Evolutionary conservation across 1,140 invertebrate genomes (phyloP).

Genomic region (Musca domestica): DNA sequence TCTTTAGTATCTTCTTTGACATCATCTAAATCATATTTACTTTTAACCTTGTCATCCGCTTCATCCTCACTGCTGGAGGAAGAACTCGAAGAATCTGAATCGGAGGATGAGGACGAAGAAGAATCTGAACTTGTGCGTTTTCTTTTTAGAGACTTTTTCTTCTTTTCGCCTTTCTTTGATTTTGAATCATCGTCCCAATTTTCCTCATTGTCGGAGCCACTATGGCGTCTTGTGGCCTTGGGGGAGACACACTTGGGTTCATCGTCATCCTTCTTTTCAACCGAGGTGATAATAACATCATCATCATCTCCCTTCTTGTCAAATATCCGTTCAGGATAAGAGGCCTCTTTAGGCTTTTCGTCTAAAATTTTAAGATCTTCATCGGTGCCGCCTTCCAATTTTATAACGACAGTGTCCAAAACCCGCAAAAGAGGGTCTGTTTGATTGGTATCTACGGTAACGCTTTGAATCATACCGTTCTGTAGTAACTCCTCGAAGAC

Average conservation of each 20-base stretch:
- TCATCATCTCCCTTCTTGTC: slow-evolving; percentile 54
- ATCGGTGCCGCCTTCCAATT: slow-evolving; percentile 95
- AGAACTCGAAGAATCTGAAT: slow-evolving; percentile 41
- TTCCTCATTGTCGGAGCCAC: slow-evolving; percentile 51
- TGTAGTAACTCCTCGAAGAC: slow-evolving; percentile 87
- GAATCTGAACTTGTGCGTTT: slow-evolving; percentile 54
- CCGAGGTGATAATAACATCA: slow-evolving; percentile 39
- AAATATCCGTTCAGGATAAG: slow-evolving; percentile 27
- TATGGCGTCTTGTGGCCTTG: slow-evolving; percentile 24
- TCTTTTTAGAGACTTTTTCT: slow-evolving; percentile 51
- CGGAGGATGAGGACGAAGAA: slow-evolving; percentile 45
- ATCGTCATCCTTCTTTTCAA: slow-evolving; percentile 36
- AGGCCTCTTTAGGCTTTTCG: slow-evolving; percentile 56
- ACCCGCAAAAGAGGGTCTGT: slow-evolving; percentile 83
- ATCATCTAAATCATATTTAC: slow-evolving; percentile 53
- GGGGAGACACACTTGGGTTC: slow-evolving; percentile 46
- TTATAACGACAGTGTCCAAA: slow-evolving; percentile 94
- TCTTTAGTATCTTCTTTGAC: slow-evolving; percentile 48
- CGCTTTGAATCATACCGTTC: slow-evolving; percentile 69
- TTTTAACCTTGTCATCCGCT: slow-evolving; percentile 49
- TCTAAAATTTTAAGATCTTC: slow-evolving; percentile 86
- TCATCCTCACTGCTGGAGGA: slow-evolving; percentile 44
- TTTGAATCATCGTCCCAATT: slow-evolving; percentile 55
- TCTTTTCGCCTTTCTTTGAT: slow-evolving; percentile 40
- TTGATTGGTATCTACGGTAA: slow-evolving; percentile 85